phyloP scores from a whole-genome alignment of 2,113 vertebrate genomes.

The Spheniscus mendiculus region DNA sequence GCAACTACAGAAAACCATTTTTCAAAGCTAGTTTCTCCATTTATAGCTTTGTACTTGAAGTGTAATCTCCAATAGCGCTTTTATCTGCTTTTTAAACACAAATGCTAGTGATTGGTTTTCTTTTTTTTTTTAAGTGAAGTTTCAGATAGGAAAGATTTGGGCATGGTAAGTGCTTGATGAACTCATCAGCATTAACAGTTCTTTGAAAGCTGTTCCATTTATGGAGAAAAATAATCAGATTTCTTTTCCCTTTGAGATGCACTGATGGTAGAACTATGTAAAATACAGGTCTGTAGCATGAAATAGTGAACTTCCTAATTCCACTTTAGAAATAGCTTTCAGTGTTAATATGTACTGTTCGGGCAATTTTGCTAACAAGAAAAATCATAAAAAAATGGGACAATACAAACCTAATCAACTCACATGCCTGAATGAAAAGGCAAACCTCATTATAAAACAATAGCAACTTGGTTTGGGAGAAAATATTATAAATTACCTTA shows the following conservation, averaged over 20 bases:
- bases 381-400: not conserved
- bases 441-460: not conserved
- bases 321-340: not conserved
- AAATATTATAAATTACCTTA: not conserved
- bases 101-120: not conserved
- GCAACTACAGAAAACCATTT: not conserved
- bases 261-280: not conserved
- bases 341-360: not conserved
- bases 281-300: not conserved
- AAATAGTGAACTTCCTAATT: not conserved
- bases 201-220: not conserved
- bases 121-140: not conserved
- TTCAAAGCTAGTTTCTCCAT: slow-evolving; percentile 1
- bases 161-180: not conserved
- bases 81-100: not conserved
- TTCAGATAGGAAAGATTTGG: not conserved
- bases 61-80: not conserved
- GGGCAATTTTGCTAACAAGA: not conserved
- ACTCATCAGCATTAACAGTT: not conserved
- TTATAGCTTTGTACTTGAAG: not conserved
- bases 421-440: not conserved
- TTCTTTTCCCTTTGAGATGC: not conserved
- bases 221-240: not conserved
- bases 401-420: not conserved
- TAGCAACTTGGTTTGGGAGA: not conserved